Base-by-base conservation (phyloP, 2,888 invertebrate genomes). In the Clusia tigrina region DNA sequence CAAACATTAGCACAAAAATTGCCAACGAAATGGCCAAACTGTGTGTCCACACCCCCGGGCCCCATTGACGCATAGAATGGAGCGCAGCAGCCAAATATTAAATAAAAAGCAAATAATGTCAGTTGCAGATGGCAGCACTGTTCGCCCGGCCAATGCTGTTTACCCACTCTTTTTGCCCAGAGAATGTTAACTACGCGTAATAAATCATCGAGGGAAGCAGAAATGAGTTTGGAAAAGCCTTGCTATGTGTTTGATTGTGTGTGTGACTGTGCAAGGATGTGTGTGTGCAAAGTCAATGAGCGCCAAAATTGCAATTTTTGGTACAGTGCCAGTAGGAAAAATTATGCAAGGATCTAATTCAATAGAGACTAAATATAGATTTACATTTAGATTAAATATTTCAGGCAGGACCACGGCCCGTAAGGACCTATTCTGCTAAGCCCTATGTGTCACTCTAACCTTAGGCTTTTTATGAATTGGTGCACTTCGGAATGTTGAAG, bases 121-220 rank as follows among this genome's bases (percentile, higher is more conserved):
- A 73, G 67, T 66, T 71, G 62, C 76, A 76, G 71, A 69, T 76
- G 75, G 65, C 69, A 64, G 62, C 57, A 67, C 54, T 66, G 65
- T 64, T 54, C 51, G 22, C 18, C 17, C 24, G 57, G 12, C 57
- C 25, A n/a, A 46, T 22, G 51, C 22, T 22, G 54, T 25, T 22
- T n/a, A n/a, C n/a, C n/a, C n/a, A n/a, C n/a, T n/a, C n/a, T n/a
- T n/a, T n/a, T 54, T 56, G 42, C 32, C 38, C 60, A 38, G 54
- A 42, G 55, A 32, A 53, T 46, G 26, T 59, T 55, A 55, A 55
- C 37, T 42, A 37, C 18, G 46, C 57, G 32, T 32, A 38, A 61
- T 64, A 64, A 64, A 64, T 64, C 64, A 64, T 64, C 72, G 71
- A 70, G 60, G 48, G 54, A 22, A 56, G 10, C 5, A 38, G 56